Evolutionary conservation across 2,797 vertebrate species (phyloP).

Genomic region (Stomatorhinus walkeri): DNA sequence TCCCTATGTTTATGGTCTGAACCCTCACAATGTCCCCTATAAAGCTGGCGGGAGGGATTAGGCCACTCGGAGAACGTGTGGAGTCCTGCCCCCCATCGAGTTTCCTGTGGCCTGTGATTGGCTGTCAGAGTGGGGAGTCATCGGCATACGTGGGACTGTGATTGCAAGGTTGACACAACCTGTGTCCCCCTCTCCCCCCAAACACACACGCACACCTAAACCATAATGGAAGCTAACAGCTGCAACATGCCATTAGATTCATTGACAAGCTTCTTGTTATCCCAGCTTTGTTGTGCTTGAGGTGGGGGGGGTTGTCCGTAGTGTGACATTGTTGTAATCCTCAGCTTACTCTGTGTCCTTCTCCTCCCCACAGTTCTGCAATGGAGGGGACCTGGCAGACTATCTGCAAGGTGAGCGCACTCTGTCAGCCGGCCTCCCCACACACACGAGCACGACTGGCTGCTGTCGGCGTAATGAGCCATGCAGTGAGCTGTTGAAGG

Average conservation of each 20-base stretch:
- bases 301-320: background rate
- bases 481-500: background rate
- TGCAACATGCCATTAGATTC: slow-evolving; percentile 22
- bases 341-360: slow-evolving; percentile 28
- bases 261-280: slow-evolving; percentile 24
- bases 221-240: slow-evolving; percentile 18
- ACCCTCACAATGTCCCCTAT: no score
- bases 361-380: slow-evolving; percentile 79
- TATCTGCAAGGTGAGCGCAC: slow-evolving; percentile 88
- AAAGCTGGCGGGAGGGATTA: background rate
- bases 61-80: background rate
- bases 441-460: background rate
- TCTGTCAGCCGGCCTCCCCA: background rate
- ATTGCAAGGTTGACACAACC: background rate
- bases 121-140: background rate
- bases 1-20: background rate
- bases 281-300: background rate
- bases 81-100: background rate
- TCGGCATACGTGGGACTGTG: background rate
- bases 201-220: no score
- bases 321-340: background rate
- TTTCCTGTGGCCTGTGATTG: background rate
- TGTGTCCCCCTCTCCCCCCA: background rate
- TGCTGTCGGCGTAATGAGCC: background rate
- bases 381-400: slow-evolving; percentile 92